Conservation (phyloP, 2,888 invertebrate genomes). For the Tupiocoris notatus region DNA sequence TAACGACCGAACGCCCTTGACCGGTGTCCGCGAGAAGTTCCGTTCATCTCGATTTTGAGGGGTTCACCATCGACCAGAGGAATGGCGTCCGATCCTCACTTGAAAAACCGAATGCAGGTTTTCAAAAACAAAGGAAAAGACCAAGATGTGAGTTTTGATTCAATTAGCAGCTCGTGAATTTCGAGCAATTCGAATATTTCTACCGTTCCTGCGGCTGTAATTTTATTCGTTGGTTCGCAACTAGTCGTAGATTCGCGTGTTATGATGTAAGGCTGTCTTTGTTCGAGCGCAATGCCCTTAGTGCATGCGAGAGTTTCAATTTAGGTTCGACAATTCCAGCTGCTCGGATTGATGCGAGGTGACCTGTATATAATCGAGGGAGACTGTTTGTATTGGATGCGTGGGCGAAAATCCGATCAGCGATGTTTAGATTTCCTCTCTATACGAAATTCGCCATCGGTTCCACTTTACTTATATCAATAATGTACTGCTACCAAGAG, state of each 20-base stretch:
- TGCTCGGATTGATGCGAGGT: no score
- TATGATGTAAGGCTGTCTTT: not conserved
- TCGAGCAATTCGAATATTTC: not conserved
- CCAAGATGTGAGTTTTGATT: slow-evolving; percentile 81
- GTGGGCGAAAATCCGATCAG: no score
- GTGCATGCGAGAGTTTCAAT: no score
- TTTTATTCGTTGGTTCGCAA: no score
- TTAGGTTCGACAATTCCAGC: no score
- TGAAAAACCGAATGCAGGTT: slow-evolving; percentile 82
- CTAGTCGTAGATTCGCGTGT: not conserved
- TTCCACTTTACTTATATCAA: no score
- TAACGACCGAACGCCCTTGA: not conserved
- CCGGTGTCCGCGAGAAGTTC: not conserved
- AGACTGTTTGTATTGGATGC: no score
- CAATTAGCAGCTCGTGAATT: not conserved
- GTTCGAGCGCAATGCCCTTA: not conserved
- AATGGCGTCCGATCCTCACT: slow-evolving; percentile 72
- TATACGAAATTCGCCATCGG: no score
- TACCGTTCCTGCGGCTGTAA: not conserved
- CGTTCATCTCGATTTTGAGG: not conserved
- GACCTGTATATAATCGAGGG: no score
- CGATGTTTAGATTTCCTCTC: no score
- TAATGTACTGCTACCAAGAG: no score
- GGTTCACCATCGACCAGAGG: not conserved
- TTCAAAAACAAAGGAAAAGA: slow-evolving; percentile 99